These are phyloP conservation scores for Hetaerina americana DNA, from an alignment of 1,140 invertebrate species.

Conservation along the genomic window DNA sequence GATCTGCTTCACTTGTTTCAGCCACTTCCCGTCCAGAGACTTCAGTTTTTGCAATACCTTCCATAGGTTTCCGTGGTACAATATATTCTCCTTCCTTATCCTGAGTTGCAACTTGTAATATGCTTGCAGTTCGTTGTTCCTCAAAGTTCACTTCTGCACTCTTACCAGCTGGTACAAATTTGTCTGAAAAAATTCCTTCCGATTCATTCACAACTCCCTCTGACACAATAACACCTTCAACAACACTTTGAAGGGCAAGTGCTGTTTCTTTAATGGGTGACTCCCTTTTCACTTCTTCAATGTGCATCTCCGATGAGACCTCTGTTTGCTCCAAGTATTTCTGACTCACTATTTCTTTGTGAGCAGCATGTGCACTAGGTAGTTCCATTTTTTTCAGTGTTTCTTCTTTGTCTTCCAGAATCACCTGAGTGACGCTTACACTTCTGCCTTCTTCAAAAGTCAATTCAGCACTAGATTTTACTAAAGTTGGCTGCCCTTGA, in stretches of 20 bases:
- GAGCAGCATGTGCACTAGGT: slow-evolving; percentile 21
- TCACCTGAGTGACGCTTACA: slow-evolving; percentile 29
- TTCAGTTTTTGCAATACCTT: slow-evolving; percentile 23
- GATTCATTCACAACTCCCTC: slow-evolving; percentile 25
- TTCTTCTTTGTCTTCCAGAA: slow-evolving; percentile 34
- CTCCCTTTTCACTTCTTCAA: slow-evolving; percentile 18
- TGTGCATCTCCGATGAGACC: slow-evolving; percentile 18
- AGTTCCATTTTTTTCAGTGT: slow-evolving; percentile 15
- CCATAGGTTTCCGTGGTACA: slow-evolving; percentile 26
- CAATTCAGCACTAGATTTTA: slow-evolving; percentile 14
- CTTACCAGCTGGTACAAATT: slow-evolving; percentile 8
- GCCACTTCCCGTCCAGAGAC: neutral
- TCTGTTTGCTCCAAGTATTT: slow-evolving; percentile 24
- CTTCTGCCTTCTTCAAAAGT: slow-evolving; percentile 24
- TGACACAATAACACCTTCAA: slow-evolving; percentile 22
- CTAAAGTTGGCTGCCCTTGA: slow-evolving; percentile 17
- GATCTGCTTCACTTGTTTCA: neutral
- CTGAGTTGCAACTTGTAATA: slow-evolving; percentile 24
- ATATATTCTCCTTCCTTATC: slow-evolving; percentile 31
- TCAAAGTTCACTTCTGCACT: slow-evolving; percentile 10
- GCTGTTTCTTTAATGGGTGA: slow-evolving; percentile 1
- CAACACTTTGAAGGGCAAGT: slow-evolving; percentile 22
- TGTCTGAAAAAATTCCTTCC: slow-evolving; percentile 17
- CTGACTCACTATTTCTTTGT: slow-evolving; percentile 22
- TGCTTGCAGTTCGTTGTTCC: slow-evolving; percentile 19